phyloP scores from a whole-genome alignment of 2,888 invertebrate genomes.

The Netelia fuscicornis region DNA sequence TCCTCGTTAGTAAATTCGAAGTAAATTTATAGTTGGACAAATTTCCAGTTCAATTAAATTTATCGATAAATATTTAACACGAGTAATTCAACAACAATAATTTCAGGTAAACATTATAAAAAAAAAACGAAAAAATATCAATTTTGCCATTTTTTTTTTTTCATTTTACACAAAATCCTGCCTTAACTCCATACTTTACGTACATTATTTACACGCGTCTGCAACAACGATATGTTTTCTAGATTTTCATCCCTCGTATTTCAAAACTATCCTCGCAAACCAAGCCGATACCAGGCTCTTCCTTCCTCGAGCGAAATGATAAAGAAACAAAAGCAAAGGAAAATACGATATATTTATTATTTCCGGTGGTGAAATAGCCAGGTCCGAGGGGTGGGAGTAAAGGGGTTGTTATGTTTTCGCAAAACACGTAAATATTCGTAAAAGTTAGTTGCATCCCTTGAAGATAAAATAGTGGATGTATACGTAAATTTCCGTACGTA shows the following conservation, averaged over 20 bases:
- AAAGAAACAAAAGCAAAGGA: neutral
- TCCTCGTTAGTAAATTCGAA: no score
- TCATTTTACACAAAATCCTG: no score
- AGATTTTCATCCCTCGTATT: constrained; percentile 44
- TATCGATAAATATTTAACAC: no score
- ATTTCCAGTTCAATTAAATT: no score
- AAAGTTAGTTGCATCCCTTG: neutral
- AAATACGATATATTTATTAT: constrained; percentile 15
- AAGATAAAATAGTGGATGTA: neutral
- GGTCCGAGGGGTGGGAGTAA: neutral
- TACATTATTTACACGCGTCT: neutral
- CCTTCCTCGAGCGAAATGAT: neutral
- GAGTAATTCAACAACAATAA: no score
- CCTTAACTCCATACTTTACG: neutral
- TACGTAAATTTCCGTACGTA: neutral
- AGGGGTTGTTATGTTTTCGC: neutral
- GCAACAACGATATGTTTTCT: constrained; percentile 11
- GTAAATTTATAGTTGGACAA: no score
- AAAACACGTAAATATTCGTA: constrained; percentile 4
- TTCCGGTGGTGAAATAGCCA: constrained; percentile 8
- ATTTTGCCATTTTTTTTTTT: no score
- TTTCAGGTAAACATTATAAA: no score
- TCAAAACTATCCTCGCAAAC: constrained; percentile 27
- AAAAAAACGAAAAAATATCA: no score
- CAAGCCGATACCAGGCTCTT: neutral